phyloP scores from a whole-genome alignment of 2,888 invertebrate species.

The Lithophane semibrunnea region DNA sequence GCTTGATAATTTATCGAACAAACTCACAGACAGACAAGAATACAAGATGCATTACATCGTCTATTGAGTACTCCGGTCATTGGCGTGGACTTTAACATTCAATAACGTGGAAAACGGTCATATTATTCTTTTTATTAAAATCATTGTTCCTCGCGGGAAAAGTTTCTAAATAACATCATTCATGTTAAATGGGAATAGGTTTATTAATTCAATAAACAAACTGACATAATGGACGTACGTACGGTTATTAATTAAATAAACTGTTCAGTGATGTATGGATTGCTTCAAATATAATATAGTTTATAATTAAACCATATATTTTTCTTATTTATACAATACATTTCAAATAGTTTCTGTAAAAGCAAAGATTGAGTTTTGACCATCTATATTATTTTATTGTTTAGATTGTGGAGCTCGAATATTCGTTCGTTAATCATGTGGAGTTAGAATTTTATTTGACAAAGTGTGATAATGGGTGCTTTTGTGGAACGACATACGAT shows the following conservation, averaged over 20 bases:
- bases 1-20: conserved; percentile 30
- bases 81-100: not conserved
- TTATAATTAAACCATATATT: not conserved
- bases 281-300: not conserved
- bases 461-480: not conserved
- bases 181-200: not conserved
- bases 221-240: not conserved
- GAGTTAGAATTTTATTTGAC: not conserved
- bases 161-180: not conserved
- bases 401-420: not conserved
- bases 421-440: not conserved
- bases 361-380: not conserved
- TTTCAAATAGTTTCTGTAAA: too few species aligned
- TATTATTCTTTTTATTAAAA: not conserved
- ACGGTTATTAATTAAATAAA: not conserved
- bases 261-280: not conserved
- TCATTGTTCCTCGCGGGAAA: too few species aligned
- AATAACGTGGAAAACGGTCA: not conserved
- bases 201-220: not conserved
- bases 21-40: not conserved
- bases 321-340: not conserved
- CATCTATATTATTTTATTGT: not conserved
- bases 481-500: not conserved
- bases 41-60: conserved; percentile 23
- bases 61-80: not conserved